Evolutionary conservation across 2,113 vertebrate species (phyloP).

Genomic region (Salvator merianae): DNA sequence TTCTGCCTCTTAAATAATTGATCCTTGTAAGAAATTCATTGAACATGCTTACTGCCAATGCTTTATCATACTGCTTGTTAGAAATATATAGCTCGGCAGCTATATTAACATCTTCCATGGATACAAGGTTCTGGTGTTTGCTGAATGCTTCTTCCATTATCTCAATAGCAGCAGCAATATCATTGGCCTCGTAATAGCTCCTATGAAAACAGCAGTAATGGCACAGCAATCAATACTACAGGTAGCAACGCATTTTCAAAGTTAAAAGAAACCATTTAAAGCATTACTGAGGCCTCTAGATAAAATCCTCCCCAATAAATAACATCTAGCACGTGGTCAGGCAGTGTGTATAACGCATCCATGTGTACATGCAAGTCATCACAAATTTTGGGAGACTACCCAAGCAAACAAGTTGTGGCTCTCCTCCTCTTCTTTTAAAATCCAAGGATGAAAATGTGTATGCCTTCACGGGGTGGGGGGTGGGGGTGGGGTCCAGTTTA

Average conservation of each 20-base stretch:
- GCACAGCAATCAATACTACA: rapidly evolving
- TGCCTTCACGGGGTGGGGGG: too few species aligned
- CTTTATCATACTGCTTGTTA: constrained; percentile 87
- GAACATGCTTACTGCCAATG: constrained; percentile 83
- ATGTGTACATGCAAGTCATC: background rate
- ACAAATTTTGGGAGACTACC: background rate
- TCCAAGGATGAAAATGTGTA: background rate
- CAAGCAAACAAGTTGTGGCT: background rate
- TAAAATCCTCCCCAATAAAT: background rate
- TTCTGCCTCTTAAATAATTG: background rate
- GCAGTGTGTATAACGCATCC: too few species aligned
- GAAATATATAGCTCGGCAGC: constrained; percentile 92
- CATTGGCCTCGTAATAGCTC: constrained; percentile 94
- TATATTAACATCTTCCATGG: constrained; percentile 92
- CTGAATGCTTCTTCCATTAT: constrained; percentile 89
- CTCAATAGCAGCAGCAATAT: constrained; percentile 87
- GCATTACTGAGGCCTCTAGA: background rate
- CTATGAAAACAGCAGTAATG: constrained; percentile 63
- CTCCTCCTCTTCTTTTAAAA: background rate
- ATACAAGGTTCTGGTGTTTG: constrained; percentile 87
- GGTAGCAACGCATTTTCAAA: background rate
- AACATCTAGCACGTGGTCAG: background rate
- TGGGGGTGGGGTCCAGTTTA: too few species aligned
- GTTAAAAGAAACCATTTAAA: background rate
- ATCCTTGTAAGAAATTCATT: background rate